Evolutionary conservation across 2,888 invertebrate species (phyloP).

Genomic region (Mythimna lalbum): DNA sequence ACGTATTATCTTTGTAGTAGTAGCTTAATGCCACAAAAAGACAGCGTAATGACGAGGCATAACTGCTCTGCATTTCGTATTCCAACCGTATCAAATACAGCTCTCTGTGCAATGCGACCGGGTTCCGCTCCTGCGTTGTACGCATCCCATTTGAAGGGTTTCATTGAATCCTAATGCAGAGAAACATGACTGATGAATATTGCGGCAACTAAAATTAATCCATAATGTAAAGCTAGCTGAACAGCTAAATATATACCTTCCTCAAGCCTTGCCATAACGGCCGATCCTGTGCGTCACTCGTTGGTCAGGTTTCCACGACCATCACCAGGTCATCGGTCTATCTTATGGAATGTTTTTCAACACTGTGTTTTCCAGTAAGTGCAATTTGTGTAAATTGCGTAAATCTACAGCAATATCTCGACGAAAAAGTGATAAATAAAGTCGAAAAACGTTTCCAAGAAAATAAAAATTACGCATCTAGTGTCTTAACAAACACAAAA

Average conservation of each 20-base stretch:
- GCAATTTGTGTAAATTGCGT: not conserved
- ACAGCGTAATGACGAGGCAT: conserved; percentile 1
- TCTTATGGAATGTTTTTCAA: too few species aligned
- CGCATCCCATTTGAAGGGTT: conserved; percentile 13
- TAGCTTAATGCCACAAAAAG: conserved; percentile 2
- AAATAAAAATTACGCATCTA: not conserved
- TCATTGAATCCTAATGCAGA: conserved; percentile 30
- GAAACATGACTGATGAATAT: not conserved
- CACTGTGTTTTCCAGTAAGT: too few species aligned
- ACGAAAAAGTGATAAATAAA: not conserved
- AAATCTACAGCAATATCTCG: not conserved
- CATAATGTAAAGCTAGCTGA: not conserved
- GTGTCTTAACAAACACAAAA: not conserved
- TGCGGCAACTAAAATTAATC: not conserved
- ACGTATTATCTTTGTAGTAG: too few species aligned
- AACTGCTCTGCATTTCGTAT: conserved; percentile 31
- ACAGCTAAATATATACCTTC: too few species aligned
- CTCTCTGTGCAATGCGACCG: conserved; percentile 11
- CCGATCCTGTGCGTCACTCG: too few species aligned
- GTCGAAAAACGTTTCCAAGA: not conserved
- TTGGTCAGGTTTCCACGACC: too few species aligned
- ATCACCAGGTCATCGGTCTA: too few species aligned
- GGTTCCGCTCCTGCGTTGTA: conserved; percentile 12
- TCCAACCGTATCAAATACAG: conserved; percentile 1
- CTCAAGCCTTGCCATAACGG: too few species aligned